Conservation (phyloP, 2,888 invertebrate genomes). For the Tyria jacobaeae region DNA sequence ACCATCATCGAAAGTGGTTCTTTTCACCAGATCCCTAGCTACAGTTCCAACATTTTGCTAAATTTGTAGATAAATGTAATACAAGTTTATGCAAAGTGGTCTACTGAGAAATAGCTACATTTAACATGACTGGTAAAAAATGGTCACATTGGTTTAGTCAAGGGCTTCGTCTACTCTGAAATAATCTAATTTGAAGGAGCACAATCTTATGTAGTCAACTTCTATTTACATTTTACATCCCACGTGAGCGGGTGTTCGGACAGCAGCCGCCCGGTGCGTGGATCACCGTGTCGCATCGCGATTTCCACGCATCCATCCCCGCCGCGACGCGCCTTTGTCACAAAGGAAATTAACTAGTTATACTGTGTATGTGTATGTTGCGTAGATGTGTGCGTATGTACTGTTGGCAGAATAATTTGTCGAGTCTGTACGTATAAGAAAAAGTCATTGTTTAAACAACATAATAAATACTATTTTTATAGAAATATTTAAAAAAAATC, state of each 20-base stretch:
- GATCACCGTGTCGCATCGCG: conserved; percentile 84
- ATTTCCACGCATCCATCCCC: conserved; percentile 86
- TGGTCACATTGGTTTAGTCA: not conserved
- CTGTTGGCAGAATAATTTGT: conserved; percentile 50
- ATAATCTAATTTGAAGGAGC: conserved; percentile 16
- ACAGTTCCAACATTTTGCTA: too few species aligned
- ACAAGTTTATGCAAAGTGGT: too few species aligned
- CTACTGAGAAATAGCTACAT: too few species aligned
- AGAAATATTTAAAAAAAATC: not conserved
- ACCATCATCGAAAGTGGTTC: too few species aligned
- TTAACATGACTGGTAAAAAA: too few species aligned
- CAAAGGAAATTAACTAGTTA: conserved; percentile 87
- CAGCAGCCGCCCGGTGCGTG: conserved; percentile 67
- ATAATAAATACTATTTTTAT: too few species aligned
- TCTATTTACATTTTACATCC: conserved; percentile 46
- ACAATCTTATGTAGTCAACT: conserved; percentile 29
- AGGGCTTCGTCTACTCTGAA: not conserved
- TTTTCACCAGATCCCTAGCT: too few species aligned
- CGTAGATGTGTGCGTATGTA: conserved; percentile 61
- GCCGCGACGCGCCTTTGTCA: conserved; percentile 83
- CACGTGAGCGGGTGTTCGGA: conserved; percentile 45
- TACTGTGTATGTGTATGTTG: conserved; percentile 57
- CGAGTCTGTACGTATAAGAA: not conserved
- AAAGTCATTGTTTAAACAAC: not conserved
- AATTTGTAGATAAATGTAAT: too few species aligned